These are phyloP conservation scores for Chitala chitala DNA, from an alignment of 2,113 vertebrate genomes.

Conservation along the genomic window DNA sequence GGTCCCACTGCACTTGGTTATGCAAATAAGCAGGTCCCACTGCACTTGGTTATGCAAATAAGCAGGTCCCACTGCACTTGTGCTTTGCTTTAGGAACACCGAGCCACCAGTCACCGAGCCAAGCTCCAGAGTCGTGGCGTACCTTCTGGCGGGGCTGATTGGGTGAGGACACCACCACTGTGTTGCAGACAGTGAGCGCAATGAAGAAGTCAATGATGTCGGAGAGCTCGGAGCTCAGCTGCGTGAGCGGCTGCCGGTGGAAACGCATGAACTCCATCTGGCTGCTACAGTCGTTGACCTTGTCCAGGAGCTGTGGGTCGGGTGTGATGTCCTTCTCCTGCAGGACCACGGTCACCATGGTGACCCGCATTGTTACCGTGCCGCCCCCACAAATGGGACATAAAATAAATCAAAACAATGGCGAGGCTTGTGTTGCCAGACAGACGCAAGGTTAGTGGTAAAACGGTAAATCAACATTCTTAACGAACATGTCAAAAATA, in stretches of 20 bases:
- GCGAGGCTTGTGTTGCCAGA: too few relatives aligned
- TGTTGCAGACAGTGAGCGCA: slow-evolving; percentile 93
- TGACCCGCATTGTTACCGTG: too few relatives aligned
- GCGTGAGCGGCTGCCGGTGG: slow-evolving; percentile 68
- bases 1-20: too few relatives aligned
- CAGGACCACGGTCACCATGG: background rate
- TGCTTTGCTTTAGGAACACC: background rate
- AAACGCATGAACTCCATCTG: slow-evolving; percentile 72
- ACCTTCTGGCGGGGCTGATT: slow-evolving; percentile 92
- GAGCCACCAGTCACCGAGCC: background rate
- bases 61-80: too few relatives aligned
- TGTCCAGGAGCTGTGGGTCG: slow-evolving; percentile 84
- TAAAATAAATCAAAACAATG: too few relatives aligned
- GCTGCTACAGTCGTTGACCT: slow-evolving; percentile 82
- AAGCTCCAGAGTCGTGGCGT: background rate
- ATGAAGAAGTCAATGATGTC: slow-evolving; percentile 93
- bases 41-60: too few relatives aligned
- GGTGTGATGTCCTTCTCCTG: slow-evolving; percentile 95
- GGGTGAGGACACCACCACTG: slow-evolving; percentile 87
- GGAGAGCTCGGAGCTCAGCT: slow-evolving; percentile 77
- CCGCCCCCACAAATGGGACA: too few relatives aligned
- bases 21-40: too few relatives aligned
- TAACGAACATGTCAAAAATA: too few relatives aligned
- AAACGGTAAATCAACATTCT: too few relatives aligned
- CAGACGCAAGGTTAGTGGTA: too few relatives aligned